Conservation (phyloP, 2,113 vertebrate genomes). For the Megaceryle maxima region DNA sequence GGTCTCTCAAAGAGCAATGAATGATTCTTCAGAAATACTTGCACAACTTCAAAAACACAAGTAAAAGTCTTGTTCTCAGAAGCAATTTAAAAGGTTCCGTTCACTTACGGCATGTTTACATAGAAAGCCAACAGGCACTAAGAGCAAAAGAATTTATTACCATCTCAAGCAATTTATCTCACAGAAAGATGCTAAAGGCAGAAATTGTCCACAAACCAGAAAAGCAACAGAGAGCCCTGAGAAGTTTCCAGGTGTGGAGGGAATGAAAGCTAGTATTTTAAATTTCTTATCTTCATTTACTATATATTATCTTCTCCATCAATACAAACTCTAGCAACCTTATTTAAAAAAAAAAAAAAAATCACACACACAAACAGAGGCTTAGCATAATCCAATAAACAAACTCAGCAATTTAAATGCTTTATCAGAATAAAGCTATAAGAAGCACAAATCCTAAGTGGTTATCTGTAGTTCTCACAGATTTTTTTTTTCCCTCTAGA, state of each 20-base stretch:
- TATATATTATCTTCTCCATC: neutral
- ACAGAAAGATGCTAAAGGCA: neutral
- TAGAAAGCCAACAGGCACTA: neutral
- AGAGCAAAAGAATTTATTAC: neutral
- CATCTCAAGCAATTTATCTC: neutral
- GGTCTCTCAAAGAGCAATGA: neutral
- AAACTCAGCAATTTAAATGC: neutral
- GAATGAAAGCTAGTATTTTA: neutral
- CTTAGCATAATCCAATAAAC: neutral
- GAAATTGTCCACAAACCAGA: neutral
- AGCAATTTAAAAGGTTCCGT: neutral
- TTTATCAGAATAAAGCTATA: neutral
- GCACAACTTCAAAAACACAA: neutral
- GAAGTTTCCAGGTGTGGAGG: fast-evolving
- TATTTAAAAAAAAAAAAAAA: neutral
- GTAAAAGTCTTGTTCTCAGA: neutral
- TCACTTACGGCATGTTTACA: neutral
- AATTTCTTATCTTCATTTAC: neutral
- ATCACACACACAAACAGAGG: neutral
- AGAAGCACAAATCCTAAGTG: neutral
- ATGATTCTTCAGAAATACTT: neutral
- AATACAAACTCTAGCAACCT: neutral
- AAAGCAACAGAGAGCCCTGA: neutral
- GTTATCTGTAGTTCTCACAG: neutral
- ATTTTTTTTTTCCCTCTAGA: neutral